A percentile compares a stretch with the other conserved stretches of the same genome.
Evolutionary conservation across 2,797 vertebrate genomes (phyloP).

Genomic region (Buceros bicornis): DNA sequence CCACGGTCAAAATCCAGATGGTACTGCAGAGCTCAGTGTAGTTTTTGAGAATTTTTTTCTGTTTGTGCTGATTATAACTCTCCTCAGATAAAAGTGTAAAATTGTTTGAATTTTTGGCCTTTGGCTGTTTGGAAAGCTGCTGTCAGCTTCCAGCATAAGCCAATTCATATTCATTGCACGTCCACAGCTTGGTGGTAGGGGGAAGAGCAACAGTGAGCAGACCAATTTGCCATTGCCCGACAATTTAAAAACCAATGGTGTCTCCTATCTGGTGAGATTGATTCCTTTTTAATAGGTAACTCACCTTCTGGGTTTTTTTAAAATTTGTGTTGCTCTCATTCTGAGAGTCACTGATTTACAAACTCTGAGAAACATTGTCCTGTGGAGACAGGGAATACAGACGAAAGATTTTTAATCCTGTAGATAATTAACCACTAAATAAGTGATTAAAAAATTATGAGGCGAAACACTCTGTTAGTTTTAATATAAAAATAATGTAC

Average conservation of each 20-base stretch:
- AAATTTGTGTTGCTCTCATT: background rate
- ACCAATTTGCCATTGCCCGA: background rate
- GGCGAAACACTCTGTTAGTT: background rate
- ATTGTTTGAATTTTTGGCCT: slow-evolving; percentile 54
- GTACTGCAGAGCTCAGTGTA: background rate
- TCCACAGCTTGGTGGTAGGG: background rate
- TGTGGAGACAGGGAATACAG: background rate
- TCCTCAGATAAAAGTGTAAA: slow-evolving; percentile 50
- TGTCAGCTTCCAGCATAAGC: background rate
- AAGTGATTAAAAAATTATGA: slow-evolving; percentile 62
- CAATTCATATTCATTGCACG: background rate
- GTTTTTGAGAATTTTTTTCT: background rate
- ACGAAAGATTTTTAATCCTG: slow-evolving; percentile 31
- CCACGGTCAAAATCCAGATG: slow-evolving; percentile 50
- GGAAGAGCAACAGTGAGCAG: background rate
- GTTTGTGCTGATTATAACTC: slow-evolving; percentile 32
- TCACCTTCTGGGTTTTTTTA: background rate
- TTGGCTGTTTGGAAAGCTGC: slow-evolving; percentile 53
- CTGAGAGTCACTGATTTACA: background rate
- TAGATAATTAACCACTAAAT: slow-evolving; percentile 65
- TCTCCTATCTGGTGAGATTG: background rate
- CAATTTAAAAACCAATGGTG: background rate
- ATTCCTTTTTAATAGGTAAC: background rate
- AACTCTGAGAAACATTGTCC: background rate
- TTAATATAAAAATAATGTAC: slow-evolving; percentile 47